Evolutionary conservation across 2,888 invertebrate genomes (phyloP), one percentile per base, ranked within the genome.

Genomic region (Drosophila paracracens): DNA sequence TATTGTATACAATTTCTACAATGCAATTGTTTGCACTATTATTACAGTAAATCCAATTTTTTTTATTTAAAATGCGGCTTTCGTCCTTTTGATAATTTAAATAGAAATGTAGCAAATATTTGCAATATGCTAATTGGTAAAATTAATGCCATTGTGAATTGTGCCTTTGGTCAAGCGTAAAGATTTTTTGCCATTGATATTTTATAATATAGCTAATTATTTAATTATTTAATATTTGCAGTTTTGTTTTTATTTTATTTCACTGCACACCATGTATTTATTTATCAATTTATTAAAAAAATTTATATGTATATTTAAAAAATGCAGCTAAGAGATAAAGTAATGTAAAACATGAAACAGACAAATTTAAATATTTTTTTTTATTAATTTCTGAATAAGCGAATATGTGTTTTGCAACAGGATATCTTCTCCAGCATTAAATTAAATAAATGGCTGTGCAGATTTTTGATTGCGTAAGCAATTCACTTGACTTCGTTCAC

Each of bases 401-500:
- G 43, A 43, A 43, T 13, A 46, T 29, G 29, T n/a, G 7, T 46
- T 36, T 25, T 29, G 10, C 10, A 35, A 36, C 21, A 36, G 35
- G 43, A 35, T 25, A 36, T 36, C 18, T 35, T 6, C 2, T 7
- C 3, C 7, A 29, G 40, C 18, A 13, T 11, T 35, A 11, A 33
- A 33, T 27, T 16, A 16, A 2, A 27, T 8, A 1, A 29, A 40
- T 25, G 18, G 64, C 64, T 60, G 53, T 38, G 16, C 38, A 64
- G 70, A 69, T 81, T 82, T 73, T 74, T 77, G 64, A 71, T 79
- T 50, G 58, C 64, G 46, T 40, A 57, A 53, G 57, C 69, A 68
- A 62, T 77, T 54, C 46, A 50, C n/a, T 38, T 38, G 63, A 54
- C 16, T n/a, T 50, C 25, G 21, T 16, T 4, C 7, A 4, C 7